A percentile compares a stretch with the other conserved stretches of the same genome.
Conservation (phyloP, 2,113 vertebrate genomes). For the Gnathonemus echidnorhynchus region DNA sequence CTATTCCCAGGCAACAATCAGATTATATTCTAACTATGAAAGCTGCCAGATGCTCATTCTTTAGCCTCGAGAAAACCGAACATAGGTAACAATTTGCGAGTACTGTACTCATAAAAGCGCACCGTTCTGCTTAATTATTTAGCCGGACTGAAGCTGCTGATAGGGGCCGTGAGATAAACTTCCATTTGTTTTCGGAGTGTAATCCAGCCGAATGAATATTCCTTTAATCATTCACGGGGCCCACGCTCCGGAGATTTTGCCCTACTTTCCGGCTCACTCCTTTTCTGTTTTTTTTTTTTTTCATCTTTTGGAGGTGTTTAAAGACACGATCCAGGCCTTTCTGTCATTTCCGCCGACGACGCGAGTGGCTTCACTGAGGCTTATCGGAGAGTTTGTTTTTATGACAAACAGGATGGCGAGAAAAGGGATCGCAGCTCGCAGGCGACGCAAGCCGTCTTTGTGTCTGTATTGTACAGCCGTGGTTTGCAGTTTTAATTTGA, state of each 20-base stretch:
- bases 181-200: conserved; percentile 15
- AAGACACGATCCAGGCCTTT: neutral
- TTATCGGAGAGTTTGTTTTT: neutral
- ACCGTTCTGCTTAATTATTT: neutral
- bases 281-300: neutral
- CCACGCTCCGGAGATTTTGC: neutral
- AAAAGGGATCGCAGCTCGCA: neutral
- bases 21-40: neutral
- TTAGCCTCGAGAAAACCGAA: neutral
- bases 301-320: conserved; percentile 5
- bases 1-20: neutral
- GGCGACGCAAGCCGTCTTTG: neutral
- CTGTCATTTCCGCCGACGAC: neutral
- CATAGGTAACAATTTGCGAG: neutral
- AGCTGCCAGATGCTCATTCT: neutral
- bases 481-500: neutral
- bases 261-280: neutral
- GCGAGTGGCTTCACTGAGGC: neutral
- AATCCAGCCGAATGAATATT: conserved; percentile 8
- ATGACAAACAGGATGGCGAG: neutral
- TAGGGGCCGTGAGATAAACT: neutral
- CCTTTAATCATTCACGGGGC: neutral
- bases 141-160: neutral
- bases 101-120: neutral
- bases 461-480: neutral